These are phyloP conservation scores for Mythimna ferrago DNA, from an alignment of 2,888 invertebrate species.

Conservation along the genomic window DNA sequence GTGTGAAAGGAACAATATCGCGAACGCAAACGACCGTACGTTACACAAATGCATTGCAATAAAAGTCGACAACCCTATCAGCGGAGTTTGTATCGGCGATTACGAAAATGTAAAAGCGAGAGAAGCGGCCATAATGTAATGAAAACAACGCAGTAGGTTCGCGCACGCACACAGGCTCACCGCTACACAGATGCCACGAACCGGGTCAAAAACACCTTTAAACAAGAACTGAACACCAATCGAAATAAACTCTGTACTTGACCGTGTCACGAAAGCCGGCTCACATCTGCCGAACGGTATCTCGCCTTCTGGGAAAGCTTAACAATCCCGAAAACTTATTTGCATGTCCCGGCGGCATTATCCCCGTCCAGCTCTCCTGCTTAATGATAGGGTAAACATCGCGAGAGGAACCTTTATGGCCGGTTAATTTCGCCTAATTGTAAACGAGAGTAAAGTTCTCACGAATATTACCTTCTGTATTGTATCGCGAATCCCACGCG, in stretches of 20 bases:
- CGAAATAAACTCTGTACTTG: conserved; percentile 87
- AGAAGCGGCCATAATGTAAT: conserved; percentile 88
- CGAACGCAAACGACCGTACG: conserved; percentile 60
- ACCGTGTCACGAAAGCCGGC: conserved; percentile 87
- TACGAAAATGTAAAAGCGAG: conserved; percentile 89
- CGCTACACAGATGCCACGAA: conserved; percentile 79
- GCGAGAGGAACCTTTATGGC: conserved; percentile 82
- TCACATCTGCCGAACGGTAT: conserved; percentile 89
- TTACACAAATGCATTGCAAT: conserved; percentile 70
- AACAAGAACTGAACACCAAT: conserved; percentile 86
- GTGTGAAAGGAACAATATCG: conserved; percentile 66
- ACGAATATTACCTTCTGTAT: conserved; percentile 87
- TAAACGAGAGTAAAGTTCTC: conserved; percentile 85
- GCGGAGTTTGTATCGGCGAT: conserved; percentile 84
- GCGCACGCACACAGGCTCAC: conserved; percentile 77
- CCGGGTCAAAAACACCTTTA: conserved; percentile 90
- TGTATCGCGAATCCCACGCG: conserved; percentile 87
- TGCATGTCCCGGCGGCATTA: conserved; percentile 88
- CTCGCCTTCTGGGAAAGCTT: conserved; percentile 89
- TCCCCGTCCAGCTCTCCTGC: conserved; percentile 77
- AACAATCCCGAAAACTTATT: conserved; percentile 87
- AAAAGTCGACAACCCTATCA: conserved; percentile 82
- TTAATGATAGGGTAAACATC: conserved; percentile 88
- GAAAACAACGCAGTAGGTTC: conserved; percentile 84
- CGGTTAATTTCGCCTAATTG: conserved; percentile 88